Evolutionary conservation across 2,888 invertebrate genomes (phyloP).

Genomic region (Microdon myrmicae): DNA sequence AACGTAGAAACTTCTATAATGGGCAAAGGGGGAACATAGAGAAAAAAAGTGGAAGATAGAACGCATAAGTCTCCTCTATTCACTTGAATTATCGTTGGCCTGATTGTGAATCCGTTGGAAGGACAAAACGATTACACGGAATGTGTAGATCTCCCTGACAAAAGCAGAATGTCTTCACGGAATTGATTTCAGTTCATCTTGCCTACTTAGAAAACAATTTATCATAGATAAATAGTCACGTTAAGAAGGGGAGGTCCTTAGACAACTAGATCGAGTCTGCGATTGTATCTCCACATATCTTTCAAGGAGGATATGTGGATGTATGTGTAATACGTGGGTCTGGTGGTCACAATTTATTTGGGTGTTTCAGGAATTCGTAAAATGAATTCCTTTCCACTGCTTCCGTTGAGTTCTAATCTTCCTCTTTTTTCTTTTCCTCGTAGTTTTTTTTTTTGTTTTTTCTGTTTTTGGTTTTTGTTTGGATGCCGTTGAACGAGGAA

Average conservation of each 20-base stretch:
- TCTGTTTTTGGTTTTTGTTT: not conserved
- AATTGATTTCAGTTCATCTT: constrained; percentile 52
- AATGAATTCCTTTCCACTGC: constrained; percentile 24
- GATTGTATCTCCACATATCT: too few species aligned
- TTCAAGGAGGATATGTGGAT: not conserved
- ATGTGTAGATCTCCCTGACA: constrained; percentile 33
- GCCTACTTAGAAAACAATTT: constrained; percentile 51
- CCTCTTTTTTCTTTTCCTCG: not conserved
- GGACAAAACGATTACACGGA: constrained; percentile 41
- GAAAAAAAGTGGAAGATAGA: constrained; percentile 3
- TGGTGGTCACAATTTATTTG: constrained; percentile 43
- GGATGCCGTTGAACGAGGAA: not conserved
- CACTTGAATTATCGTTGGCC: constrained; percentile 42
- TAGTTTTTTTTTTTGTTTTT: not conserved
- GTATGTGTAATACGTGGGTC: constrained; percentile 1
- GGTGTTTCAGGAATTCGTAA: constrained; percentile 22
- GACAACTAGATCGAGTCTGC: too few species aligned
- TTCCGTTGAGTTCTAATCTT: not conserved
- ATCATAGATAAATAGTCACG: constrained; percentile 52
- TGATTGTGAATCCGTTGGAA: constrained; percentile 24
- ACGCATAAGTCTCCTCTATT: constrained; percentile 22
- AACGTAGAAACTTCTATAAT: too few species aligned
- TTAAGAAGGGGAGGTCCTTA: constrained; percentile 42
- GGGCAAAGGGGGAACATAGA: constrained; percentile 2
- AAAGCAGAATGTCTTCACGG: constrained; percentile 44